phyloP scores from a whole-genome alignment of 2,797 vertebrate species.

The Arctocebus calabarensis region DNA sequence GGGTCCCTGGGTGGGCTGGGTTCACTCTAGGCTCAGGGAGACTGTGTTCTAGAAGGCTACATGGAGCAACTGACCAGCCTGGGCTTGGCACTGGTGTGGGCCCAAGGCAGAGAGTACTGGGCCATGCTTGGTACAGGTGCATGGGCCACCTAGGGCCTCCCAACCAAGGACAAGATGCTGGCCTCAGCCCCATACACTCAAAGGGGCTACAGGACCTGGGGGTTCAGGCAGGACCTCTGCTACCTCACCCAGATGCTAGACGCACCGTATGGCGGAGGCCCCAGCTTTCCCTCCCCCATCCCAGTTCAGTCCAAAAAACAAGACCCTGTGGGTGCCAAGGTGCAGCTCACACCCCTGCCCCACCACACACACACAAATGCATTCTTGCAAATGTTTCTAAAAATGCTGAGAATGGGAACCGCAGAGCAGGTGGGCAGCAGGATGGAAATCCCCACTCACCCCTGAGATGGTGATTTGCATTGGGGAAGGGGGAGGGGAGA shows the following conservation, averaged over 20 bases:
- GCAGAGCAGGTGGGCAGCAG: conserved; percentile 49
- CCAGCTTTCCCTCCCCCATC: conserved; percentile 17
- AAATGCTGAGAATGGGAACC: conserved; percentile 49
- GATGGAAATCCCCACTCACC: conserved; percentile 51
- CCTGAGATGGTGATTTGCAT: conserved; percentile 49
- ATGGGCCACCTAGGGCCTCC: too few relatives aligned
- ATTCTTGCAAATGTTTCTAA: conserved; percentile 75
- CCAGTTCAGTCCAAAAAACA: conserved; percentile 1
- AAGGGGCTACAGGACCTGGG: rapidly evolving
- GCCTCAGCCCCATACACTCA: neutral
- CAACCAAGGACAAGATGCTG: neutral
- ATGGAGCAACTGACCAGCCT: too few relatives aligned
- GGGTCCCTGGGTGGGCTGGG: neutral
- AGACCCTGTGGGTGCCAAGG: neutral
- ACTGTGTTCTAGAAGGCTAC: neutral
- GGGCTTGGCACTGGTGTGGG: too few relatives aligned
- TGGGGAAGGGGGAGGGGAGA: too few relatives aligned
- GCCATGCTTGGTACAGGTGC: neutral
- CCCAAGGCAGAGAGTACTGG: too few relatives aligned
- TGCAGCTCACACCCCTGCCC: neutral
- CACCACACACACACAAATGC: conserved; percentile 44
- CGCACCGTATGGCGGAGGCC: too few relatives aligned
- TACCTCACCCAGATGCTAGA: too few relatives aligned
- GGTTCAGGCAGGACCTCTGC: neutral
- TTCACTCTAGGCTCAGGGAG: neutral